phyloP scores from a whole-genome alignment of 2,113 vertebrate genomes.

The Laticauda laticaudata region DNA sequence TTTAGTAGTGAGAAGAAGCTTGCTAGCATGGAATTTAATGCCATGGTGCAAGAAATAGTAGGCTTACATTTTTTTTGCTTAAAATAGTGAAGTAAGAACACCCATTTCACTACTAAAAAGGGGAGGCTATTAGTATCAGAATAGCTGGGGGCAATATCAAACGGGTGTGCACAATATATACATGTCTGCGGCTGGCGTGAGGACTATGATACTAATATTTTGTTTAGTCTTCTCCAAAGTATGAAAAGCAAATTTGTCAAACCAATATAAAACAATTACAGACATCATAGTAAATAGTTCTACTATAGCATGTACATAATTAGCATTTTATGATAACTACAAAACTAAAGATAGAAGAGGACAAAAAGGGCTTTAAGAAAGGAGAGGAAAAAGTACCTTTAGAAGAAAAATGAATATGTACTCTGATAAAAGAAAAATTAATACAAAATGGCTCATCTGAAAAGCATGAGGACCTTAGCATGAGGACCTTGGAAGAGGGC shows the following conservation, averaged over 20 bases:
- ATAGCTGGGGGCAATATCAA: neutral
- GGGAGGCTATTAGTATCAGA: neutral
- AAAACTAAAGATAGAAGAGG: neutral
- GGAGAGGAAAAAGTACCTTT: neutral
- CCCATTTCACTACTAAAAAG: neutral
- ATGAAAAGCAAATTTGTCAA: neutral
- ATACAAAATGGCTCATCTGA: neutral
- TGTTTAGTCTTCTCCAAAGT: neutral
- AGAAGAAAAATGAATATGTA: neutral
- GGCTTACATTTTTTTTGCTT: neutral
- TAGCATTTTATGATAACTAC: neutral
- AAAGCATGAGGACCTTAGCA: neutral
- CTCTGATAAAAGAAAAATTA: neutral
- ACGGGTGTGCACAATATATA: neutral
- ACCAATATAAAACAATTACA: neutral
- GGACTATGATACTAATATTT: neutral
- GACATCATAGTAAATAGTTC: neutral
- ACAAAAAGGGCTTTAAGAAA: neutral
- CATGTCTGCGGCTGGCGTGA: neutral
- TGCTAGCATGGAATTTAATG: neutral
- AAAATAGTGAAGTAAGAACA: neutral
- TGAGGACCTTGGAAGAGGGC: neutral
- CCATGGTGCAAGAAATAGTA: neutral
- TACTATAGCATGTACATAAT: neutral
- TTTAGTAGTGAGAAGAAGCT: too few species aligned